Percentiles rank a stretch among this genome's conserved stretches.
These are phyloP conservation scores for Siderastrea siderea DNA, from an alignment of 92 coral and sea anemone species.

Conservation along the genomic window DNA sequence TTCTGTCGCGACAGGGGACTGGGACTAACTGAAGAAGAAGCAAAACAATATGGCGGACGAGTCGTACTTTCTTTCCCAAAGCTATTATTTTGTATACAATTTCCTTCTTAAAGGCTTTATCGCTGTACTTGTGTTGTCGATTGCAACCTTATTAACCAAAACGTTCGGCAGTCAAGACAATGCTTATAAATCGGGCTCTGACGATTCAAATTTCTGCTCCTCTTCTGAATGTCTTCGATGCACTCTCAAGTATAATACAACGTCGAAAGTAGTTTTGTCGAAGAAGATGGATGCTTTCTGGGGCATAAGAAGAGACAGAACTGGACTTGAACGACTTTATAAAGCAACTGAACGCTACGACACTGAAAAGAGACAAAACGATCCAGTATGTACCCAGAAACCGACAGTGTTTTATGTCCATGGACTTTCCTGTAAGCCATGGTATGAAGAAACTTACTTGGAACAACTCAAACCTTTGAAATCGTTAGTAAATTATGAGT, in stretches of 20 bases:
- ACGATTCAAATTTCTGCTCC: conserved; percentile 33
- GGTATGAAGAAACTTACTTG: conserved; percentile 58
- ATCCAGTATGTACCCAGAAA: conserved; percentile 58
- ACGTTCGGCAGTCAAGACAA: neutral
- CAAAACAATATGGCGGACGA: conserved; percentile 79
- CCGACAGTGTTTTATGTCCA: conserved; percentile 82
- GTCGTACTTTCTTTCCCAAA: conserved; percentile 30
- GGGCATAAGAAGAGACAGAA: too few relatives aligned
- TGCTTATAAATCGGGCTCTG: neutral
- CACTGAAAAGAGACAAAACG: neutral
- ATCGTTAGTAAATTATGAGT: conserved; percentile 34
- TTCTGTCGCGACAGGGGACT: conserved; percentile 28
- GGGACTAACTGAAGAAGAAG: conserved; percentile 24
- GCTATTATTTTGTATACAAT: conserved; percentile 31
- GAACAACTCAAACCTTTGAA: conserved; percentile 40
- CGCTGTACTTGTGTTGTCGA: conserved; percentile 62
- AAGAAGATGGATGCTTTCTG: too few relatives aligned
- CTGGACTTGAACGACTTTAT: conserved; percentile 64
- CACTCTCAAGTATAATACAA: neutral
- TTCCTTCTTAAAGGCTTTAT: conserved; percentile 57
- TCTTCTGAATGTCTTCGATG: conserved; percentile 48
- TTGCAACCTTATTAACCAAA: conserved; percentile 29
- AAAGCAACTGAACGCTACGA: conserved; percentile 9
- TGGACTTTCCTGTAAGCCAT: conserved; percentile 66
- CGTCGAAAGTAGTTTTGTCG: conserved; percentile 17